A percentile compares a stretch with the other conserved stretches of the same genome.
phyloP scores from a whole-genome alignment of 1,140 invertebrate species.

The Zelostemma sp. region DNA sequence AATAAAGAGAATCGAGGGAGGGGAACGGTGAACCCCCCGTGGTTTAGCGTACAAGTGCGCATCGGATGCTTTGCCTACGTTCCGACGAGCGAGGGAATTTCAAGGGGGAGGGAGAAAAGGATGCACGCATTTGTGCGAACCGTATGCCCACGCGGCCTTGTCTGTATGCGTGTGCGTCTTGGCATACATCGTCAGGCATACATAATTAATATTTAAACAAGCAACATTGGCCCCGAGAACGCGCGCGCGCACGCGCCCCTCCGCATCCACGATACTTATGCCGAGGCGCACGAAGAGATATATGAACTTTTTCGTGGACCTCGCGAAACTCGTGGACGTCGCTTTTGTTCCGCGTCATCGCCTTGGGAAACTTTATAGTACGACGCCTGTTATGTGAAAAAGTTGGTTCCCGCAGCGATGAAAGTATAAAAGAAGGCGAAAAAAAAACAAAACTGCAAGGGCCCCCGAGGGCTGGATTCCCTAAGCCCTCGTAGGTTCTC shows the following conservation, averaged over 20 bases:
- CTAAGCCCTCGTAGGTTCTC: not conserved
- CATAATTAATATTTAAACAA: conserved; percentile 63
- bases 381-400: not conserved
- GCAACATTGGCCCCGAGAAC: conserved; percentile 30
- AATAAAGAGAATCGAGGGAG: not conserved
- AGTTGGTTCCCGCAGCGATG: not conserved
- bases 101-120: not conserved
- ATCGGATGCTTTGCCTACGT: conserved; percentile 2
- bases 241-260: not conserved
- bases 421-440: not conserved
- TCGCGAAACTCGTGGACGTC: no score
- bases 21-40: not conserved
- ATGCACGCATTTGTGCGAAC: not conserved
- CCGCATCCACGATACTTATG: not conserved
- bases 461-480: not conserved
- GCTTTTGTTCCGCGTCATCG: no score
- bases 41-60: conserved; percentile 1
- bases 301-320: no score
- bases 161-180: conserved; percentile 52
- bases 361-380: not conserved
- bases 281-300: not conserved
- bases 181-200: conserved; percentile 52
- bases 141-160: not conserved
- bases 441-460: not conserved
- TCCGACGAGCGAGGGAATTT: not conserved